phyloP scores from a whole-genome alignment of 2,113 vertebrate species.

The Tetrao urogallus region DNA sequence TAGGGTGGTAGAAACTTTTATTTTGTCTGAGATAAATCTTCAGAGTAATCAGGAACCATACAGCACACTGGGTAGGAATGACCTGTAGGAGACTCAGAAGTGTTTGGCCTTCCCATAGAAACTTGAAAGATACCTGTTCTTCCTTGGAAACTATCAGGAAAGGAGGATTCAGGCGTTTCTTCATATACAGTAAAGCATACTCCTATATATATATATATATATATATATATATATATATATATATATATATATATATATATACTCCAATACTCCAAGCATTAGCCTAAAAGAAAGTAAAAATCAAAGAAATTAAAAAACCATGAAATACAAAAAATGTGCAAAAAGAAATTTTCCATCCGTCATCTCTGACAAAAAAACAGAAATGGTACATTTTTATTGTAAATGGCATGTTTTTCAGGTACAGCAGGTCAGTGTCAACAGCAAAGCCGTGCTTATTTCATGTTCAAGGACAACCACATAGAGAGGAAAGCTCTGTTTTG shows the following conservation, averaged over 20 bases:
- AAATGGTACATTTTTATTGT: background rate
- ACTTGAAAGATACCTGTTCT: background rate
- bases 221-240: too few species aligned
- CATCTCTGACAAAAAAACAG: background rate
- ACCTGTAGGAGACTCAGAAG: background rate
- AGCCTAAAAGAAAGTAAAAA: background rate
- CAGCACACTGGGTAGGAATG: rapidly evolving
- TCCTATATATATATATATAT: too few species aligned
- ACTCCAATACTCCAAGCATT: background rate
- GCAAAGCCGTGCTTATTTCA: background rate
- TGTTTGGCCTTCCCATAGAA: background rate
- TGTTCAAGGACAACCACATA: background rate
- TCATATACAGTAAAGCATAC: background rate
- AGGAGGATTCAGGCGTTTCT: background rate
- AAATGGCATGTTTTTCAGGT: background rate
- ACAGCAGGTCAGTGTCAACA: background rate
- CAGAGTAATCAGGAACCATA: background rate
- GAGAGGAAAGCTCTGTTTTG: background rate
- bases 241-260: too few species aligned
- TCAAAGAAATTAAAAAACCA: background rate
- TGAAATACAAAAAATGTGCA: background rate
- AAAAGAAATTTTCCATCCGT: background rate
- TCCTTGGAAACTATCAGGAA: background rate
- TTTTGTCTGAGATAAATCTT: background rate
- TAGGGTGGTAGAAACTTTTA: background rate